These are phyloP conservation scores for Pituophis catenifer DNA, from an alignment of 2,113 vertebrate genomes.

Conservation along the genomic window DNA sequence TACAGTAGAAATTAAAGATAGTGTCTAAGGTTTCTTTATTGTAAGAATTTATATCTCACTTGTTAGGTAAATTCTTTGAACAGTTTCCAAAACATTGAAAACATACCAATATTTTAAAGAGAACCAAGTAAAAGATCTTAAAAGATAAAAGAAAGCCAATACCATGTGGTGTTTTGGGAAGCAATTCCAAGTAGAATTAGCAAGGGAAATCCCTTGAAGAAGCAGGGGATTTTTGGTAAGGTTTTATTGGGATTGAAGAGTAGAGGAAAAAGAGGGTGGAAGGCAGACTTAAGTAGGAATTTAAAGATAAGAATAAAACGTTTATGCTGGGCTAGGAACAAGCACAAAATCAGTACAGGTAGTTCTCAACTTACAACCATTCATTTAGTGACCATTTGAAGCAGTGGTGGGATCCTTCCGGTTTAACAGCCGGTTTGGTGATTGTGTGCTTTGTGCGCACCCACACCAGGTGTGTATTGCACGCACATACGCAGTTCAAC, in stretches of 20 bases:
- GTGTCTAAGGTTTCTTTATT: not conserved
- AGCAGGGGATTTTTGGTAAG: not conserved
- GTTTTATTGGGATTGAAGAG: not conserved
- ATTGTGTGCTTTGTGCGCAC: no score
- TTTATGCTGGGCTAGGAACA: not conserved
- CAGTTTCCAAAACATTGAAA: not conserved
- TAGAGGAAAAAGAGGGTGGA: not conserved
- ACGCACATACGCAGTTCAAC: no score
- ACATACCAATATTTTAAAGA: not conserved
- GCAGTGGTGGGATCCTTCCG: no score
- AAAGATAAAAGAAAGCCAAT: not conserved
- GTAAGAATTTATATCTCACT: not conserved
- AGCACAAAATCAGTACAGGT: not conserved
- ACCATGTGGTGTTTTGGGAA: not conserved
- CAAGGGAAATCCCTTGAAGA: not conserved
- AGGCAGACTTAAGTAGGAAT: not conserved
- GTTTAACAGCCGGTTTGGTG: no score
- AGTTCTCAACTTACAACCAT: not conserved
- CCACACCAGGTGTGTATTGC: no score
- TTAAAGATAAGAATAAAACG: not conserved
- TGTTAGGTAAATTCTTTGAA: not conserved
- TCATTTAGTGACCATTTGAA: not conserved
- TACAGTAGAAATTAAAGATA: not conserved
- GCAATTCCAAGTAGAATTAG: not conserved
- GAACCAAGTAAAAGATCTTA: not conserved